Evolutionary conservation across 1,140 invertebrate genomes (phyloP), one percentile per base, ranked within the genome.

Genomic region (Drosophila rufa): DNA sequence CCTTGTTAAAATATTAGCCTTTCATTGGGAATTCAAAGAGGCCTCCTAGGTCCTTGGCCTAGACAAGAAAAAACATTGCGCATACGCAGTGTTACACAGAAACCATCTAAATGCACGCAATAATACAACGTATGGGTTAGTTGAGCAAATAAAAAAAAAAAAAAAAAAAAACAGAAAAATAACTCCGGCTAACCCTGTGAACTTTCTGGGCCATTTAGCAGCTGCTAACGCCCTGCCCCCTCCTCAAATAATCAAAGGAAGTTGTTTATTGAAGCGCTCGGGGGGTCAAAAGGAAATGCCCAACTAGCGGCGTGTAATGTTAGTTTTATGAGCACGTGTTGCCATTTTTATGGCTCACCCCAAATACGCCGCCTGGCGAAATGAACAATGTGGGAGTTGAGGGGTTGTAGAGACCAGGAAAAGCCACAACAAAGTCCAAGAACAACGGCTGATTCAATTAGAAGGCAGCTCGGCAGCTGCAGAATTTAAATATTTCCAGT

Each of bases 271-370:
- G 46, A 55, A 51, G 62, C 64, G 59, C 38, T 48, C 40, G 45
- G 57, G 14, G 53, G 19, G 53, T 36, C 30, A 45, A 45, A 50
- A 48, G 57, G 55, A 57, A 71, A 48, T 40, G 68, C 50, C 42
- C 60, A 46, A 70, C 70, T 45, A 53, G 61, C 60, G 75, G 75
- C 74, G n/a, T 78, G 75, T 70, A 78, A 78, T 78, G 73, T 65
- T 77, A 67, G 77, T 83, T 80, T 83, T 84, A 84, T 76, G 75
- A 65, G 65, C 60, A 78, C 75, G 75, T 78, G 75, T 78, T 78
- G 75, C 75, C 75, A 78, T 78, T 78, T 78, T 78, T 78, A 78
- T 78, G 75, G 75, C 42, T 56, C 50, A 43, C n/a, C 62, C 73
- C 25, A 42, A 56, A 42, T 57, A 45, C 48, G 25, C 38, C 45